These are phyloP conservation scores for Todiramphus saurophagus DNA, from an alignment of 2,113 vertebrate genomes.

Conservation along the genomic window DNA sequence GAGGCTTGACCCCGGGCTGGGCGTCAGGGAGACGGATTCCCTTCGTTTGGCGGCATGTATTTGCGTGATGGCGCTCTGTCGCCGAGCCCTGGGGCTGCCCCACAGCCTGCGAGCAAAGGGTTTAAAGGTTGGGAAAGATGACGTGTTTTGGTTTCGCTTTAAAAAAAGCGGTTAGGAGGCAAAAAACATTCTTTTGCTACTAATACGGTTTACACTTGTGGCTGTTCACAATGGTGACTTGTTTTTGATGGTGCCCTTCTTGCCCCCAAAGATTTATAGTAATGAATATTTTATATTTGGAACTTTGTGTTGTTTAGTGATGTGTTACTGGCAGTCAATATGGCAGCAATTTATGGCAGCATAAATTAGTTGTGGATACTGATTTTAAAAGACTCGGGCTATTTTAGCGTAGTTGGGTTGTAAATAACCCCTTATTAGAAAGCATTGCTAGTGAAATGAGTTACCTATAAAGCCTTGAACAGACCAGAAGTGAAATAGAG, in stretches of 20 bases:
- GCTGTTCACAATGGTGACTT: background rate
- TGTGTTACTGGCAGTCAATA: background rate
- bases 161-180: background rate
- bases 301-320: background rate
- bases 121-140: fast-evolving
- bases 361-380: background rate
- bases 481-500: background rate
- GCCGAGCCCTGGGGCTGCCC: background rate
- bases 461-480: background rate
- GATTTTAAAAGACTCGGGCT: background rate
- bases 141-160: background rate
- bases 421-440: background rate
- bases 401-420: background rate
- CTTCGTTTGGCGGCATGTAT: fast-evolving
- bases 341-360: background rate
- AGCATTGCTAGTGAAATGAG: background rate
- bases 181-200: background rate
- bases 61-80: fast-evolving
- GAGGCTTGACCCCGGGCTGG: fast-evolving
- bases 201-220: background rate
- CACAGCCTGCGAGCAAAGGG: background rate
- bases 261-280: background rate
- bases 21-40: fast-evolving
- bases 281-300: background rate
- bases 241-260: background rate